Conservation (phyloP, 2,888 invertebrate genomes). For the Drosophila demipolita region DNA sequence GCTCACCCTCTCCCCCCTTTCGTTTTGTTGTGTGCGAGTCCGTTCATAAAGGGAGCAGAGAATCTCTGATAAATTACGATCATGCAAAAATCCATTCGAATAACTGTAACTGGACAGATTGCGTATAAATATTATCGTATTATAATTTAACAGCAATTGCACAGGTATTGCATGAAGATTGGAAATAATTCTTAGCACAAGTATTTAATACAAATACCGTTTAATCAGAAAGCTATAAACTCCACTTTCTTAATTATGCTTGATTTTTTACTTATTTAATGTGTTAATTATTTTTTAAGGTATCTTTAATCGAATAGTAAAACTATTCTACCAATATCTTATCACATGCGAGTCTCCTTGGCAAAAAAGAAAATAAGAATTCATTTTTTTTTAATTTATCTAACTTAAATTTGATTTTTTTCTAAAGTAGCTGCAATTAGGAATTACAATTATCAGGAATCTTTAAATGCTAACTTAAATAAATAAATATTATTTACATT, state of each 20-base stretch:
- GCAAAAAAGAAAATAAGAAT: too few relatives aligned
- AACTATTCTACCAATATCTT: too few relatives aligned
- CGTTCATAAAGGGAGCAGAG: constrained; percentile 60
- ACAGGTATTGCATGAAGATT: background rate
- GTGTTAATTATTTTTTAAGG: background rate
- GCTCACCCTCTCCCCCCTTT: background rate
- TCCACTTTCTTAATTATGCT: background rate
- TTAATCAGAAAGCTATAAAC: background rate
- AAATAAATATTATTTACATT: background rate
- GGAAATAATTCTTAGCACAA: background rate
- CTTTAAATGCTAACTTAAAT: background rate
- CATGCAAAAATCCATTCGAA: constrained; percentile 45
- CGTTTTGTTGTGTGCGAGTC: constrained; percentile 13
- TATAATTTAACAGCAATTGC: constrained; percentile 28
- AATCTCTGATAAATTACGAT: constrained; percentile 40
- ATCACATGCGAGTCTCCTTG: background rate
- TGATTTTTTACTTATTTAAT: background rate
- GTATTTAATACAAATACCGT: background rate
- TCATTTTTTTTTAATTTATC: too few relatives aligned
- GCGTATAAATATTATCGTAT: constrained; percentile 61
- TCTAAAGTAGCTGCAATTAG: background rate
- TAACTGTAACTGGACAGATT: constrained; percentile 72
- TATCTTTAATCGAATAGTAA: background rate
- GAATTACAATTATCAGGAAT: background rate
- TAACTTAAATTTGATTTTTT: background rate